Evolutionary conservation across 1,140 invertebrate genomes (phyloP), one percentile per base, ranked within the genome.

Genomic region (Leptinotarsa undecemlineata): DNA sequence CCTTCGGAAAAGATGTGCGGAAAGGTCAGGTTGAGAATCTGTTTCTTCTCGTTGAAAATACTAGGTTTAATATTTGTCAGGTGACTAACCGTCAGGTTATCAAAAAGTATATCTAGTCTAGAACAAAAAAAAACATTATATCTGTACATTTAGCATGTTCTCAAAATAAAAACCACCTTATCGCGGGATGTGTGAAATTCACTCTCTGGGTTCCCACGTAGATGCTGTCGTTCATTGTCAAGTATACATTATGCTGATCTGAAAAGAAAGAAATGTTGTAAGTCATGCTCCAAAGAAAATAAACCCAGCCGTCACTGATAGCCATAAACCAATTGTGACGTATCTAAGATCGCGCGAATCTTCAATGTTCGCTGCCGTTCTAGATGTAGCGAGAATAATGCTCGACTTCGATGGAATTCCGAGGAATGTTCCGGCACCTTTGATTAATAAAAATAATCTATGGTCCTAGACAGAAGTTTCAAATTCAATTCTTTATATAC

Each of bases 11-110:
- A 21, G 51, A 71, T 61, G 11, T 71, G 26, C 13, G 51, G 51
- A 5, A 71, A 71, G 3, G 69, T 71, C 6, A 71, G 13, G 42
- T 71, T 71, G 8, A 71, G 47, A 19, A 68, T 66, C 21, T 17
- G 63, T 47, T 57, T 21, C 4, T 48, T n/a, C 26, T 57, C n/a
- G 68, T 42, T 20, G 14, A 21, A 68, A n/a, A 60, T 23, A 57
- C n/a, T 70, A 6, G 63, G 51, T 2, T 15, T 15, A 57, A 57
- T 15, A 19, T 57, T 57, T 3, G 51, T 57, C 51, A 57, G 4
- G n/a, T 57, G 15, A 19, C 51, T 57, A 4, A 57, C 15, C 15
- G 51, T 57, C 15, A 57, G 51, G n/a, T 57, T 57, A 15, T 57
- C 51, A 57, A 57, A 3, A 3, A 57, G 15, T 57, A 21, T 3